Evolutionary conservation across 37 sponge, comb jelly and placozoan species (phyloP).

Genomic region (Chondrilla cf. caribensis): DNA sequence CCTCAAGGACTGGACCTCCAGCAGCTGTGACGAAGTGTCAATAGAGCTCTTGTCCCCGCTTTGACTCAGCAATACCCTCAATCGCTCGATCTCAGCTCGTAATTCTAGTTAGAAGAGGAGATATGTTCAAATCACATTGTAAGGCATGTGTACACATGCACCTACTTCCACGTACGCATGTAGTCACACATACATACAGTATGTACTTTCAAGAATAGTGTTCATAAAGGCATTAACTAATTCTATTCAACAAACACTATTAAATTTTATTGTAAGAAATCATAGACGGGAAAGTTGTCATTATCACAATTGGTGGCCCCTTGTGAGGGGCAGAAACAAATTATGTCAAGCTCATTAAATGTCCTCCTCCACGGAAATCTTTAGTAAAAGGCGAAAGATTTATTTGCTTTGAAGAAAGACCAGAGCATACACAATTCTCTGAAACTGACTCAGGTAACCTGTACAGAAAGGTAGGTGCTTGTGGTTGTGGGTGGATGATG

Average conservation of each 20-base stretch:
- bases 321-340: background rate
- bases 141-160: background rate
- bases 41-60: background rate
- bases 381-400: slow-evolving; percentile 42
- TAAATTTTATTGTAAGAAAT: too few relatives aligned
- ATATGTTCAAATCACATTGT: background rate
- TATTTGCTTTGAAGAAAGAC: slow-evolving; percentile 19
- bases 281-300: too few relatives aligned
- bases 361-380: slow-evolving; percentile 54
- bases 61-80: slow-evolving; percentile 2
- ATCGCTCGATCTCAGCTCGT: slow-evolving; percentile 56
- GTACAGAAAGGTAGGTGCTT: too few relatives aligned
- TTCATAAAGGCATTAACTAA: too few relatives aligned
- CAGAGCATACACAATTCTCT: background rate
- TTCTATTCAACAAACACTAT: too few relatives aligned
- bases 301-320: background rate
- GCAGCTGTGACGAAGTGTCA: background rate
- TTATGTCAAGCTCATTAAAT: slow-evolving; percentile 20
- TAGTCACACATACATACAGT: background rate
- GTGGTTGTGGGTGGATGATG: too few relatives aligned
- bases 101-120: slow-evolving; percentile 40
- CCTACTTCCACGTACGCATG: background rate
- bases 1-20: slow-evolving; percentile 43
- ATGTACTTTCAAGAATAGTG: too few relatives aligned
- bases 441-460: too few relatives aligned